Evolutionary conservation across 2,797 vertebrate species (phyloP), one percentile per base, ranked within the genome.

Genomic region (Falco berigora): DNA sequence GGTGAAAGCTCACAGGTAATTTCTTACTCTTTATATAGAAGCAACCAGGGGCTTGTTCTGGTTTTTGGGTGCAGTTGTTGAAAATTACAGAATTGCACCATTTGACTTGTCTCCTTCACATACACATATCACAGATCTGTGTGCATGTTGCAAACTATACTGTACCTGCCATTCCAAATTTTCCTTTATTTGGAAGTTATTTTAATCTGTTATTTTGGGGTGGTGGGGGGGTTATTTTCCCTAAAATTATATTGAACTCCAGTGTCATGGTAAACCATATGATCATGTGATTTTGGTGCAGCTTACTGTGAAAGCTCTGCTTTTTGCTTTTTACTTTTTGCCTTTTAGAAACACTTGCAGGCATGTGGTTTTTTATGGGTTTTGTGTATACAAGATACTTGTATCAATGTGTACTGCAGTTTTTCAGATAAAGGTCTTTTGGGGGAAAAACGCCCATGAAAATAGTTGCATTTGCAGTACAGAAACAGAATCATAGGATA

Each of bases 341-440:
- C 16, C 16, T 92, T 58, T 52, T 58, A 91, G 69, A 66, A 77
- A 53, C 5, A 6, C 9, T 67, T 55, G 2, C 24, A 34, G 66
- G 14, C 2, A 0, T 44, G 18, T 77, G 8, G 21, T 78, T 49
- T 74, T 71, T 4, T 25, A 30, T 30, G 9, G 4, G 3, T 2
- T 87, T 63, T 64, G 6, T 23, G 10, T 76, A 10, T 44, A 49
- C 34, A 61, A 68, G 32, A 38, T 69, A 49, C 4, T 10, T 53
- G 3, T 42, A 42, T 71, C 9, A 16, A 36, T 32, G 15, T 32
- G 16, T 30, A 42, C 8, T 56, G 27, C 6, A 28, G 17, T 24
- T 92, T 76, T 88, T 49, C 42, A 58, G 5, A 30, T 38, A 28
- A 62, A 59, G 9, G 17, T 71, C 5, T 63, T 69, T 22, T 5